phyloP scores from a whole-genome alignment of 2,797 vertebrate species.

The Clarias pachynema region DNA sequence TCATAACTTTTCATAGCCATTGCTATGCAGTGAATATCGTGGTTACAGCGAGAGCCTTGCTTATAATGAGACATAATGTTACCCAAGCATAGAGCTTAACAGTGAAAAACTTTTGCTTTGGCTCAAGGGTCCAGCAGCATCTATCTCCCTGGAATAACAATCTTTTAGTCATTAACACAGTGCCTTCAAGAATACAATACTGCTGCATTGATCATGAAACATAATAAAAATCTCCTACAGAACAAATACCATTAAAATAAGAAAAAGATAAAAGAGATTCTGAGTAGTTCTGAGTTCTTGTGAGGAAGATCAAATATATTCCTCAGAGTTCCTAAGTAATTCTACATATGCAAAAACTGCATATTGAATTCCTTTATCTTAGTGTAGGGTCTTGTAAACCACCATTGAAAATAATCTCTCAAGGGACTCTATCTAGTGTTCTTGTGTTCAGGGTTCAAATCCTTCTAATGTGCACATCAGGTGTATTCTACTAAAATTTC shows the following conservation, averaged over 20 bases:
- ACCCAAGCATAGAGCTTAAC: not conserved
- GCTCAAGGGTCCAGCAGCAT: not conserved
- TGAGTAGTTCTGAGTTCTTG: not conserved
- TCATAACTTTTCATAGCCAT: not conserved
- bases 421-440: not conserved
- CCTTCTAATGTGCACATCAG: not conserved
- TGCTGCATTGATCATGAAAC: not conserved
- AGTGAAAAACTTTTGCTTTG: not conserved
- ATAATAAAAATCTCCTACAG: not conserved
- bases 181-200: not conserved
- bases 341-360: not conserved
- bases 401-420: not conserved
- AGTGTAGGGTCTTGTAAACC: not conserved
- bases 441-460: not conserved
- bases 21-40: not conserved
- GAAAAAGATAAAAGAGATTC: not conserved
- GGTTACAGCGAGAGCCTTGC: not conserved
- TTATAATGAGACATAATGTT: not conserved
- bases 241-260: slow-evolving; percentile 1
- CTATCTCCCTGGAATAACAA: not conserved
- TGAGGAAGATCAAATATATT: not conserved
- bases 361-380: not conserved
- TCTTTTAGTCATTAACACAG: slow-evolving; percentile 3
- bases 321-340: not conserved
- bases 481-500: not conserved